Evolutionary conservation across 2,888 invertebrate species (phyloP).

Genomic region (Unio delphinus): DNA sequence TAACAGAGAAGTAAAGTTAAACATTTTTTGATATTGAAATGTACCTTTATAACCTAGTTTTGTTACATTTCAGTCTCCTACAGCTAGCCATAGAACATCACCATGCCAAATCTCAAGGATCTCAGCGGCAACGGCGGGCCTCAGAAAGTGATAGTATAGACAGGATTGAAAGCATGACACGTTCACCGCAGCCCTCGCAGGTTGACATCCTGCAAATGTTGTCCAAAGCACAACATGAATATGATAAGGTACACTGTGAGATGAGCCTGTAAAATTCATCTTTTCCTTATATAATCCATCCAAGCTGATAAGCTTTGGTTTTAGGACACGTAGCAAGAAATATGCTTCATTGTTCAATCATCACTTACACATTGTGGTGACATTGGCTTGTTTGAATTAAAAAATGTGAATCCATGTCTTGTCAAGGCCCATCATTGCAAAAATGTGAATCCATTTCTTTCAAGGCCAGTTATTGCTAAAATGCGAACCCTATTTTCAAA

Average conservation of each 20-base stretch:
- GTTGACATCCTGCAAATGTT: slow-evolving; percentile 83
- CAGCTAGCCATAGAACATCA: slow-evolving; percentile 48
- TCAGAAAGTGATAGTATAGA: slow-evolving; percentile 54
- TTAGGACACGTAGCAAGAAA: no score
- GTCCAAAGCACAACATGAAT: slow-evolving; percentile 90
- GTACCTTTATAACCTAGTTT: not conserved
- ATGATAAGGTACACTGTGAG: slow-evolving; percentile 75
- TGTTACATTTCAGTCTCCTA: slow-evolving; percentile 38
- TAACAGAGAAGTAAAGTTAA: no score
- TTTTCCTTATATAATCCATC: not conserved
- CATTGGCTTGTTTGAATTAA: no score
- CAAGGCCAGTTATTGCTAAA: no score
- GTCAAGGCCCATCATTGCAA: no score
- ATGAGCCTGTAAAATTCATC: no score
- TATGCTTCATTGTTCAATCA: no score
- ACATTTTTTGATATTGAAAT: no score
- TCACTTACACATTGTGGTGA: not conserved
- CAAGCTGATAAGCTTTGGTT: no score
- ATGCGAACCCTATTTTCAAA: no score
- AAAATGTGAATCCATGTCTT: no score
- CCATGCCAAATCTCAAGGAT: slow-evolving; percentile 16
- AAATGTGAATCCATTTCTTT: no score
- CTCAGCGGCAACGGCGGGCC: slow-evolving; percentile 22
- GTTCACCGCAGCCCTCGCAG: slow-evolving; percentile 12
- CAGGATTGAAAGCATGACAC: slow-evolving; percentile 15